Evolutionary conservation across 2,888 invertebrate species (phyloP).

Genomic region (Drosophila conformis): DNA sequence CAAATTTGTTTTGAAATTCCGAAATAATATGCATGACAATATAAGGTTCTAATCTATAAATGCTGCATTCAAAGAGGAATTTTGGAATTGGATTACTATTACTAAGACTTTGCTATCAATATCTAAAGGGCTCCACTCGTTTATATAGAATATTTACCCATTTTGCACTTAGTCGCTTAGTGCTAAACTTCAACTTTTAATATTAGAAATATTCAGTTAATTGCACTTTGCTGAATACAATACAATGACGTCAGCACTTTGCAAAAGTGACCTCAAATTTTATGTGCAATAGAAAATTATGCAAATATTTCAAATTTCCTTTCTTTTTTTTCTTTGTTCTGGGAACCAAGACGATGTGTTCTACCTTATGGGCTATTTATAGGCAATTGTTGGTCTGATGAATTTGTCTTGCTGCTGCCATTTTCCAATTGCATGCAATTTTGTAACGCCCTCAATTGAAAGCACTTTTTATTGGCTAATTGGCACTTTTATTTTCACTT

Average conservation of each 20-base stretch:
- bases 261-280: constrained; percentile 4
- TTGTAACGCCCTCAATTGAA: constrained; percentile 52
- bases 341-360: constrained; percentile 47
- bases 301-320: constrained; percentile 34
- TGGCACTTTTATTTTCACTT: constrained; percentile 52
- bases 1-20: background rate
- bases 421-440: constrained; percentile 55
- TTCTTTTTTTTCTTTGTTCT: constrained; percentile 35
- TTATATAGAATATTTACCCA: constrained; percentile 59
- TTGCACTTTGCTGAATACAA: constrained; percentile 25
- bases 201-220: constrained; percentile 16
- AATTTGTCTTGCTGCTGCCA: constrained; percentile 40
- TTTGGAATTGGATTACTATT: background rate
- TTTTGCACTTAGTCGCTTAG: constrained; percentile 30
- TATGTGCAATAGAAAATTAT: constrained; percentile 48
- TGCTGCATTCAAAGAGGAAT: background rate
- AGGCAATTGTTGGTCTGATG: constrained; percentile 57
- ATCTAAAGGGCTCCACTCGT: background rate
- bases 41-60: background rate
- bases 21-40: background rate
- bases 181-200: constrained; percentile 14
- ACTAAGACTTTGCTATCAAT: background rate
- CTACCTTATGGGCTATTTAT: constrained; percentile 73
- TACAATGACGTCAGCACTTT: constrained; percentile 30
- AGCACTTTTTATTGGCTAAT: constrained; percentile 41